phyloP scores from a whole-genome alignment of 2,888 invertebrate species.

The Autographa gamma region DNA sequence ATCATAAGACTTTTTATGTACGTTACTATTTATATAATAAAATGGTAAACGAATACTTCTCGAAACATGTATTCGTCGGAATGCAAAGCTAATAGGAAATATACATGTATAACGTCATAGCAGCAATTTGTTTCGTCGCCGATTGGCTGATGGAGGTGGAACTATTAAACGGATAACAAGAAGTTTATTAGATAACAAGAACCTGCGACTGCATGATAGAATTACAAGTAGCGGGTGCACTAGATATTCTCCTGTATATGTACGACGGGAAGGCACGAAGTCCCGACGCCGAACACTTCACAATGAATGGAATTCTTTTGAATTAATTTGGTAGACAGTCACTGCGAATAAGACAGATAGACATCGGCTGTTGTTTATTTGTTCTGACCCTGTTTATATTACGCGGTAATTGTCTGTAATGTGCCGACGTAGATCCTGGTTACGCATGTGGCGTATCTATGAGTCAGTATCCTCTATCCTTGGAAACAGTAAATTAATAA shows the following conservation, averaged over 20 bases:
- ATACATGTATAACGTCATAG: constrained; percentile 14
- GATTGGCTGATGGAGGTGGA: constrained; percentile 38
- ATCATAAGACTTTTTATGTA: neutral
- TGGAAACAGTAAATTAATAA: constrained; percentile 12
- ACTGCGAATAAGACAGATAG: constrained; percentile 1
- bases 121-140: constrained; percentile 26
- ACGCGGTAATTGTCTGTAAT: constrained; percentile 15
- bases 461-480: constrained; percentile 27
- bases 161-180: constrained; percentile 42
- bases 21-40: neutral
- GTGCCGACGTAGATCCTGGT: constrained; percentile 23
- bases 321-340: constrained; percentile 16
- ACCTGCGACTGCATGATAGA: constrained; percentile 29
- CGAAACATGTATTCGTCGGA: neutral
- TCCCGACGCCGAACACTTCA: constrained; percentile 8
- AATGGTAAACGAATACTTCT: neutral
- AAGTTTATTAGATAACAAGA: constrained; percentile 45
- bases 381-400: constrained; percentile 17
- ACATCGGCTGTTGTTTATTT: constrained; percentile 9
- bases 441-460: constrained; percentile 19
- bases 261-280: constrained; percentile 6
- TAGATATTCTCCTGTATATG: constrained; percentile 23
- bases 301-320: constrained; percentile 13
- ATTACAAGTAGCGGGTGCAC: constrained; percentile 16
- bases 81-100: constrained; percentile 7